Evolutionary conservation across 2,888 invertebrate genomes (phyloP), one percentile per base, ranked within the genome.

Genomic region (Pyralis farinalis): DNA sequence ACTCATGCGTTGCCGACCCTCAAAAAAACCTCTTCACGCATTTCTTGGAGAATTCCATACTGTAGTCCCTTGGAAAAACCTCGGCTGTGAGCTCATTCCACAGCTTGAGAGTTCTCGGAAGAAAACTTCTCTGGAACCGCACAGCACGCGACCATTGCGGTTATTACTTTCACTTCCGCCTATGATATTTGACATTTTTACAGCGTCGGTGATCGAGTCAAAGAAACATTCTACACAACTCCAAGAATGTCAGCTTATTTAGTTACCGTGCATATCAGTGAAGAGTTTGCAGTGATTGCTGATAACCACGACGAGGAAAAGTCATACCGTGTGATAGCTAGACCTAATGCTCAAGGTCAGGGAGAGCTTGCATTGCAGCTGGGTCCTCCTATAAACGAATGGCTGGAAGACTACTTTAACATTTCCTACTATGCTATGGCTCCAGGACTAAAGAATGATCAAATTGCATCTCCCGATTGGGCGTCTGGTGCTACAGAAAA

Each of bases 211-310:
- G 65, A 76, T 35, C 78, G 80, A 1, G 56, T 71, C 0, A 72
- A 57, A 42, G 88, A 89, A 53, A 62, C 72, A 1, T 93, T 92
- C 60, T 49, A 83, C 29, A 77, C 83, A n/a, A 93, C 93, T 0
- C 93, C 93, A 0, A 76, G 81, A 46, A 96, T 97, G 95, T 94
- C 96, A 1, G 94, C 96, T 0, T 98, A 98, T 63, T 78, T 97
- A 29, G 91, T 97, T 0, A 96, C 96, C 0, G 92, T 97, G 63
- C 88, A 88, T 38, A 79, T 88, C 8, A 86, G 86, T 37, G 84
- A 85, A 45, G 77, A 80, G 16, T 88, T 86, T 29, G 58, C 46
- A 1, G 75, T 76, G 0, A 79, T 88, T 9, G 86, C 87, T 8
- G 71, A 81, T 6, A 79, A 84, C 42, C 54, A 70, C 1, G 58